Base-by-base conservation (phyloP, 2,113 vertebrate species). In the Sinocyclocheilus rhinocerous region DNA sequence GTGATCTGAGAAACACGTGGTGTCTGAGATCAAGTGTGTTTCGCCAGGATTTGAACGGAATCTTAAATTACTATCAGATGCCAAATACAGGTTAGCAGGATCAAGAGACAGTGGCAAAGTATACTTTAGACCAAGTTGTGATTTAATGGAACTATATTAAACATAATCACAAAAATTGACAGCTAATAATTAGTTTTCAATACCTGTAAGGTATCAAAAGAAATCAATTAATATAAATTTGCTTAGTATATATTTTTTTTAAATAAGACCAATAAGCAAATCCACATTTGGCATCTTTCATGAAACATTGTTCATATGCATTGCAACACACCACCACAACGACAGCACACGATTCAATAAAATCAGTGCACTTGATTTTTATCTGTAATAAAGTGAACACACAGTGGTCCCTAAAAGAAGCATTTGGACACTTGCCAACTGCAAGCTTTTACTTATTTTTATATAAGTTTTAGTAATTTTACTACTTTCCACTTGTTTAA, bases 281-380 rank as follows among this genome's bases (percentile, higher is more conserved):
- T 85, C 87, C 76, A 84, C 48, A 77, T 52, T 72, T 88, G 73
- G 87, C 81, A 84, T 87, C 86, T 59, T 87, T 83, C 55, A 81
- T 73, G 39, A 82, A 85, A n/a, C 72, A 59, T 36, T 67, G 4
- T 70, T 82, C 45, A 36, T 52, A n/a, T 24, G 7, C 11, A 63
- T 29, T 70, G 79, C 42, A 79, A 67, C 33, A 42, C 77, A 78
- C 33, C 20, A 83, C 39, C 52, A 77, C 20, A 76, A 85, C 65
- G 13, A 26, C 72, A 24, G 69, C 83, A 87, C 22, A 61, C 16
- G 50, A 81, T 84, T 75, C 67, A 76, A 39, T 84, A 3, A 82
- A 36, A 61, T 18, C 42, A 84, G 67, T 24, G 65, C 55, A 48
- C 39, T 67, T 67, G 6, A 67, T 67, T 20, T 26, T 65, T 20